Evolutionary conservation across 2,888 invertebrate genomes (phyloP), one percentile per base, ranked within the genome.

Genomic region (Troides aeacus): DNA sequence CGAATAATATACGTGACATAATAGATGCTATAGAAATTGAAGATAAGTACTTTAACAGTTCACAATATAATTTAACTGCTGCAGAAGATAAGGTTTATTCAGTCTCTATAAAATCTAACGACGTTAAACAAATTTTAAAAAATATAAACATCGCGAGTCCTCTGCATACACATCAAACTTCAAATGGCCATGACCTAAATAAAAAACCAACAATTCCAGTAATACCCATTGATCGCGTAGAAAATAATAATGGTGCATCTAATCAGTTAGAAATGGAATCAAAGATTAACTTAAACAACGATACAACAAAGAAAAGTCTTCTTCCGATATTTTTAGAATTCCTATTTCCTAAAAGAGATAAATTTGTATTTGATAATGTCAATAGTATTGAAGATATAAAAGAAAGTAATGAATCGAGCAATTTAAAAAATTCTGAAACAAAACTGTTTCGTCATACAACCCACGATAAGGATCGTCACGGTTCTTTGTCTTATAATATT

Each of bases 1-100:
- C 84, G 0, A 88, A 91, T 78, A 92, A 91, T 74, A 92, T 92
- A 74, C 83, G 81, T 62, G 92, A 92, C 73, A 86, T 92, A 68
- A 90, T 92, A 70, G 79, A 89, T 72, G 84, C 81, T 62, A 74
- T 91, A 68, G 84, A 90, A 74, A 77, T 73, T 59, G 81, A 84
- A 12, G 76, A 80, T 12, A 75, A 68, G 53, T 66, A 73, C 36
- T 71, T 79, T 68, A 75, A 74, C 69, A 70, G 74, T 53, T 72
- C 79, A 6, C 77, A 82, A 72, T 75, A 83, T 72, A 81, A 78
- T 73, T 78, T 89, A 59, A 76, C 75, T 64, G 87, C 81, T 74
- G 85, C 80, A 46, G 90, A 92, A 79, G 80, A 80, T 60, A 79
- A 69, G 59, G 36, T 72, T 42, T 62, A 62, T 36, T 62, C 64